These are phyloP conservation scores for Nysson spinosus DNA, from an alignment of 2,888 invertebrate genomes.

Conservation along the genomic window DNA sequence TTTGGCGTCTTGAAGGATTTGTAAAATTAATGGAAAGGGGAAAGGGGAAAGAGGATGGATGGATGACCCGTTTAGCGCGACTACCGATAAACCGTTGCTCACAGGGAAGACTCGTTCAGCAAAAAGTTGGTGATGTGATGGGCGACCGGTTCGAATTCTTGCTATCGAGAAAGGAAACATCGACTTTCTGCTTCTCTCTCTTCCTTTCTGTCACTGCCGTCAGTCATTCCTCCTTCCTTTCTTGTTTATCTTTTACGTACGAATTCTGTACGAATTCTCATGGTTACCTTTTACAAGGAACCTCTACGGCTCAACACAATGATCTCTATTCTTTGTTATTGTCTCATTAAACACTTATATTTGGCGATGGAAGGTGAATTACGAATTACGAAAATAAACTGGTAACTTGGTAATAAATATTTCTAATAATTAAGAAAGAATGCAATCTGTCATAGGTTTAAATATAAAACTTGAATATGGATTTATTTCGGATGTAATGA, in stretches of 20 bases:
- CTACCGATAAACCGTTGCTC: conserved; percentile 56
- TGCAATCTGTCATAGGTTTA: too few relatives aligned
- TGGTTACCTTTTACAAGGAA: conserved; percentile 22
- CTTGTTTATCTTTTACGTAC: conserved; percentile 16
- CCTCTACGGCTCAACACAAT: background rate
- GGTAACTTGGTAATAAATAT: too few relatives aligned
- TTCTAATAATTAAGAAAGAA: too few relatives aligned
- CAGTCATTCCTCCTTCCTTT: background rate
- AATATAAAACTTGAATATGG: too few relatives aligned
- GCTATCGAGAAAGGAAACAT: conserved; percentile 60
- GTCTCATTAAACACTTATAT: background rate
- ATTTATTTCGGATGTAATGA: too few relatives aligned
- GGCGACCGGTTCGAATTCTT: conserved; percentile 68
- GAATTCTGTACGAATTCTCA: conserved; percentile 22
- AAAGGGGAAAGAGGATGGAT: conserved; percentile 17
- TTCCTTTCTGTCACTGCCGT: conserved; percentile 20
- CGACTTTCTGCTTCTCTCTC: conserved; percentile 48
- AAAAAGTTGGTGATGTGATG: conserved; percentile 61
- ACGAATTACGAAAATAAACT: too few relatives aligned
- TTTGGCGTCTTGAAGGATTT: too few relatives aligned
- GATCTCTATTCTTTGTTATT: background rate
- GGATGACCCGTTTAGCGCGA: conserved; percentile 58
- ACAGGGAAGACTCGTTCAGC: conserved; percentile 24
- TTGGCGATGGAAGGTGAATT: too few relatives aligned
- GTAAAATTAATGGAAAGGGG: conserved; percentile 2